Conservation (phyloP, 1,140 invertebrate genomes). For the Drosophila tristis region DNA sequence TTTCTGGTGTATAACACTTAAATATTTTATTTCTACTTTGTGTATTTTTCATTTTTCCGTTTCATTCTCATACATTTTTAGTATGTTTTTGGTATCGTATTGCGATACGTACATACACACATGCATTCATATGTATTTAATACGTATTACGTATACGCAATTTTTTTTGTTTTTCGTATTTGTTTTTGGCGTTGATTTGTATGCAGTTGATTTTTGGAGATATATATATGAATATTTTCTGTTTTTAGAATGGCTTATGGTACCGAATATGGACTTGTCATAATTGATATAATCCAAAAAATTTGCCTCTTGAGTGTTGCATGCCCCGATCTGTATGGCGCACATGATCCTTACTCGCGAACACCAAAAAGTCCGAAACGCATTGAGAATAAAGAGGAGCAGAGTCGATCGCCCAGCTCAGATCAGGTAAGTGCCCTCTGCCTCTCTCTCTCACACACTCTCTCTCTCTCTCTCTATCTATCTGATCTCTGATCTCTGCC, state of each 20-base stretch:
- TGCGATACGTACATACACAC: no score
- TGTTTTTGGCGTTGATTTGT: constrained; percentile 51
- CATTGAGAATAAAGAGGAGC: constrained; percentile 87
- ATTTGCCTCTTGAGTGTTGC: constrained; percentile 93
- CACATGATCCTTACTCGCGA: constrained; percentile 94
- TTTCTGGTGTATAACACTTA: constrained; percentile 4
- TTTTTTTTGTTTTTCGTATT: constrained; percentile 23
- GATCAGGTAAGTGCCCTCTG: constrained; percentile 91
- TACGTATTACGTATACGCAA: background rate
- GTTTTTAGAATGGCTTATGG: constrained; percentile 95
- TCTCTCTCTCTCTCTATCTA: constrained; percentile 20
- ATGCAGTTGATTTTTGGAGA: constrained; percentile 67
- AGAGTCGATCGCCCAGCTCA: constrained; percentile 93
- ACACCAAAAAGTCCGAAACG: constrained; percentile 93
- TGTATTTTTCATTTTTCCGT: constrained; percentile 12
- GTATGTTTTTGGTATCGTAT: background rate
- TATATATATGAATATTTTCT: constrained; percentile 72
- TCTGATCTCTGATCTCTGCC: constrained; percentile 35
- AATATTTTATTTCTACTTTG: background rate
- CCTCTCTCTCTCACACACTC: constrained; percentile 32
- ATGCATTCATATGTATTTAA: no score
- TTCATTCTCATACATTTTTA: background rate
- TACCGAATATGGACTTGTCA: constrained; percentile 96
- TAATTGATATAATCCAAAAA: constrained; percentile 97
- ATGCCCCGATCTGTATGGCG: constrained; percentile 94